Base-by-base conservation (phyloP, 1,140 invertebrate species). In the Andrena cerasifolii region DNA sequence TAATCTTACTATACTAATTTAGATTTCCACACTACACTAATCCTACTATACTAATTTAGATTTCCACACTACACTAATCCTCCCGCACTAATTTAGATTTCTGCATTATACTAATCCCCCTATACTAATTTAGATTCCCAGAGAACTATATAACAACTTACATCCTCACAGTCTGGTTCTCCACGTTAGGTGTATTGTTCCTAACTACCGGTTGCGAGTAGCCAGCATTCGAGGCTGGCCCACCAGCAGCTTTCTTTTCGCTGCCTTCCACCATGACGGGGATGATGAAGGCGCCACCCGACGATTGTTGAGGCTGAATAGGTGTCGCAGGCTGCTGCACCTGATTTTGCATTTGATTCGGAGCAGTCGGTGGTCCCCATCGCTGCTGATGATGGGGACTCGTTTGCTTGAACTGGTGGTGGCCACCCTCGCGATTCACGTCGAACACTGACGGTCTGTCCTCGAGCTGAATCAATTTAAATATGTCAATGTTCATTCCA, bases 401-500 rank as follows among this genome's bases (percentile, higher is more conserved):
- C 10, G 90, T 31, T 18, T 92, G 84, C 76, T 90, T 88, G 36
- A 91, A 87, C 58, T 93, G 92, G 77, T 93, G 93, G 88, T 88
- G 93, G 70, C 88, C 90, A 0, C 83, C 72, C 43, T 92, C 90
- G 33, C 87, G 88, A 65, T 91, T 89, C 0, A 80, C 87, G 6
- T 89, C 81, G 65, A 93, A 93, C 18, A 93, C 88, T 12, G 92
- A 93, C 1, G 92, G 92, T 70, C 92, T 89, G 36, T 93, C 92
- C 71, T 93, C 92, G 72, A 93, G 88, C 92, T 93, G 21, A 18
- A 80, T 66, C 26, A 36, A 61, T 24, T 45, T 4, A 47, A 21
- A 0, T 12, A 14, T 33, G 18, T 49, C 8, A 51, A 71, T 24
- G n/a, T n/a, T n/a, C n/a, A n/a, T n/a, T n/a, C n/a, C n/a, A n/a